phyloP scores from a whole-genome alignment of 2,888 invertebrate species.

The Phengaris arion region DNA sequence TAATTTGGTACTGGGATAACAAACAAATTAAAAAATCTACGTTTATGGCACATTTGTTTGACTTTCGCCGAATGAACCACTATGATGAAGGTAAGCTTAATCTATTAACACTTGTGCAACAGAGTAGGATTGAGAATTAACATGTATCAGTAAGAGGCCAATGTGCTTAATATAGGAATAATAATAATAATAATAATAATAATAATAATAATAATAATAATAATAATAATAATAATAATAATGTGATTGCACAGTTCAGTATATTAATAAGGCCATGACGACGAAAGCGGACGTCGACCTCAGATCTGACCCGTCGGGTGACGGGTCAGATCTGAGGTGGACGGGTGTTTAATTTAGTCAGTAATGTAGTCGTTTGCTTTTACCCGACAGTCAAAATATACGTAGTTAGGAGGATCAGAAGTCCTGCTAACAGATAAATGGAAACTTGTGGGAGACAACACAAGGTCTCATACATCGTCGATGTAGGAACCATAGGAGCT shows the following conservation, averaged over 20 bases:
- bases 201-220: neutral
- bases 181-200: neutral
- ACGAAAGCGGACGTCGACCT: neutral
- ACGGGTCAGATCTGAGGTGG: no score
- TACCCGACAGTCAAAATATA: neutral
- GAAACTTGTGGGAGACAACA: neutral
- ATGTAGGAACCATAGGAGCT: no score
- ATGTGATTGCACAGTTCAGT: neutral
- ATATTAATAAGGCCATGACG: neutral
- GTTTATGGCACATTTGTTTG: no score
- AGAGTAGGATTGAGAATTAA: no score
- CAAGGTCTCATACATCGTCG: no score
- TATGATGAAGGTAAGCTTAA: no score
- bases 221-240: conserved; percentile 3
- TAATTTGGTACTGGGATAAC: no score
- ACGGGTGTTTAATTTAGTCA: neutral
- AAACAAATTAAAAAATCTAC: no score
- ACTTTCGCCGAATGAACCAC: neutral
- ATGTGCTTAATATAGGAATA: neutral
- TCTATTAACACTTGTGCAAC: no score
- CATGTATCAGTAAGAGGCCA: neutral
- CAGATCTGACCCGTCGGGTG: neutral
- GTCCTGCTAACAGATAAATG: neutral
- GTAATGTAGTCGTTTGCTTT: neutral
- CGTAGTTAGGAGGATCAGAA: neutral